Evolutionary conservation across 2,797 vertebrate genomes (phyloP).

Genomic region (Pseudochromis fuscus): DNA sequence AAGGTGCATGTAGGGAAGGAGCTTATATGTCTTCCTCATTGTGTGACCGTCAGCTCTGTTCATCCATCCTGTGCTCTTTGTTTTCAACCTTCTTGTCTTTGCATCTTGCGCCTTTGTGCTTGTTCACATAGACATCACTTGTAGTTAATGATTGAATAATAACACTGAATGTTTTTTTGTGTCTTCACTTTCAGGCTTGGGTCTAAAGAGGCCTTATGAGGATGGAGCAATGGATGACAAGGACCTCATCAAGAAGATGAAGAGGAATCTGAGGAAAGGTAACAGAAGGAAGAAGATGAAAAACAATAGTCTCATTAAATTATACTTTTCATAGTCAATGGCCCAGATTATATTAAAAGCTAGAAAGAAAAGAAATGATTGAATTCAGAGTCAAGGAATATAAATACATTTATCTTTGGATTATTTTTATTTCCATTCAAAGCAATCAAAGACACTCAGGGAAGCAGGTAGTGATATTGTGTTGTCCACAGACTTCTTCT

Average conservation of each 20-base stretch:
- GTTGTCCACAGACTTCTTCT: constrained; percentile 23
- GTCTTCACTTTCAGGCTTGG: constrained; percentile 76
- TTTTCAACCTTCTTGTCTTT: constrained; percentile 30
- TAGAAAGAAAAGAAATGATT: neutral
- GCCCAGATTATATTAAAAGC: neutral
- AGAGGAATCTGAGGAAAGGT: constrained; percentile 98
- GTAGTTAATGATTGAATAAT: constrained; percentile 22
- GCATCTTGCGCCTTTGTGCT: constrained; percentile 4
- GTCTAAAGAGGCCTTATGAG: constrained; percentile 96
- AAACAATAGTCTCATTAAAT: neutral
- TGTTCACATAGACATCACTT: constrained; percentile 23
- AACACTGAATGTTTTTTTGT: neutral
- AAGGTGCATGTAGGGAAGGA: constrained; percentile 40
- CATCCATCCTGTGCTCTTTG: constrained; percentile 36
- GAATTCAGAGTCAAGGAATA: neutral
- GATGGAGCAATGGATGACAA: constrained; percentile 94
- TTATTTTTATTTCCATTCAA: neutral
- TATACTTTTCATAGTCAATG: neutral
- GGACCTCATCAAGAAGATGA: constrained; percentile 99
- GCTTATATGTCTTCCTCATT: constrained; percentile 45
- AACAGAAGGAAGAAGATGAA: neutral
- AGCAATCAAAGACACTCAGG: neutral
- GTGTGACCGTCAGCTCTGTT: constrained; percentile 45
- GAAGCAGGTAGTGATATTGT: neutral
- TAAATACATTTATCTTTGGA: neutral